Evolutionary conservation across 2,113 vertebrate genomes (phyloP).

Genomic region (Saccopteryx bilineata): DNA sequence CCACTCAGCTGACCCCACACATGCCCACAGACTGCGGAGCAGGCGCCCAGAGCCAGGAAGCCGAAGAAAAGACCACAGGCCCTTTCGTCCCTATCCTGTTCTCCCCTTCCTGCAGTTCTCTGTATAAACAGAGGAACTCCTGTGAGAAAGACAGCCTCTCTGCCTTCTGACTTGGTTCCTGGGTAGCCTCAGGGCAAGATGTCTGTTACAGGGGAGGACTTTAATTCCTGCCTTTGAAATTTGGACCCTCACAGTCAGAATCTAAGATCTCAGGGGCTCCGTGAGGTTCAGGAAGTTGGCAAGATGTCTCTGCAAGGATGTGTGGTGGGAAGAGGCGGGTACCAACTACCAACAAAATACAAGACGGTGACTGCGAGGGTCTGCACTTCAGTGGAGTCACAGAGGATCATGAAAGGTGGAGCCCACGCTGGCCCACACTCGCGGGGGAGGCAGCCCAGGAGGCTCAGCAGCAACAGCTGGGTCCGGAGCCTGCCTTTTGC

Average conservation of each 20-base stretch:
- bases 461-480: neutral
- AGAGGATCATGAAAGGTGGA: neutral
- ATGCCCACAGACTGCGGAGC: neutral
- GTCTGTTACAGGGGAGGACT: neutral
- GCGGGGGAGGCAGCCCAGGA: neutral
- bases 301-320: too few relatives aligned
- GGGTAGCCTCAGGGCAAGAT: neutral
- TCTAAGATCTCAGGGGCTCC: too few relatives aligned
- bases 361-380: neutral
- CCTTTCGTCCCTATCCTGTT: neutral
- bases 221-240: neutral
- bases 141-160: neutral
- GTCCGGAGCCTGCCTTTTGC: neutral
- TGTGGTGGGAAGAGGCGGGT: neutral
- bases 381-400: neutral
- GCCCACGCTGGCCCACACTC: neutral
- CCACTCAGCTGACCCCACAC: rapidly evolving
- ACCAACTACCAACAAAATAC: neutral
- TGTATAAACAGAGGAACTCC: neutral
- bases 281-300: neutral
- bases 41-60: neutral
- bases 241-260: neutral
- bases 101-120: neutral
- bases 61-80: neutral
- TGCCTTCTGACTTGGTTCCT: neutral